Percentiles rank a stretch among this genome's conserved stretches.
Evolutionary conservation across 2,888 invertebrate species (phyloP).

Genomic region (Mythimna ferrago): DNA sequence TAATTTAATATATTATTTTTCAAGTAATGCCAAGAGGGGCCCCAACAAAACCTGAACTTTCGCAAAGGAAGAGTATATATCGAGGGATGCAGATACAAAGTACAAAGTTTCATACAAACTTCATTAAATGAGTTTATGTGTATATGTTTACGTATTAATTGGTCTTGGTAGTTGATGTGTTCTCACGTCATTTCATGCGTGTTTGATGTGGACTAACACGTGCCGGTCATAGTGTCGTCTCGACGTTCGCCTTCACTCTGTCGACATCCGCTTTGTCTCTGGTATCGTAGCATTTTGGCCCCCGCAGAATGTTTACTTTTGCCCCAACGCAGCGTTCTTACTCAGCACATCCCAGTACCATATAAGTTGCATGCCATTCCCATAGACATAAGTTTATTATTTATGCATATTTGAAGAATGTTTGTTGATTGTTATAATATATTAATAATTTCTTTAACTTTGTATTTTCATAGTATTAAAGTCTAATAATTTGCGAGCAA

Average conservation of each 20-base stretch:
- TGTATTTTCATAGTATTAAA: constrained; percentile 56
- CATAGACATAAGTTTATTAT: constrained; percentile 77
- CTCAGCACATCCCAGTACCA: constrained; percentile 79
- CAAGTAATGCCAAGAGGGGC: constrained; percentile 88
- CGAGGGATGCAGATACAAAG: constrained; percentile 78
- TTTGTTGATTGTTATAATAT: constrained; percentile 64
- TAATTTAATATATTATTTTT: constrained; percentile 83
- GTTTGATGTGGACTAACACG: constrained; percentile 87
- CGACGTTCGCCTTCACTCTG: constrained; percentile 78
- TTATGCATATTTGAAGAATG: constrained; percentile 68
- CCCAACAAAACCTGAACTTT: constrained; percentile 83
- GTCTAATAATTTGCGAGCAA: constrained; percentile 68
- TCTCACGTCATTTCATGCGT: constrained; percentile 84
- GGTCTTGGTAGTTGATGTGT: constrained; percentile 87
- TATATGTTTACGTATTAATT: constrained; percentile 79
- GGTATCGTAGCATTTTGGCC: constrained; percentile 86
- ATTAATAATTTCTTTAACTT: constrained; percentile 66
- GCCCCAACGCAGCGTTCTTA: constrained; percentile 83
- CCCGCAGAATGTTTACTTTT: constrained; percentile 84
- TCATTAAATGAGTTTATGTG: constrained; percentile 77
- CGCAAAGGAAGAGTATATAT: constrained; percentile 75
- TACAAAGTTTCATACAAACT: constrained; percentile 76
- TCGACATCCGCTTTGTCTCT: constrained; percentile 86
- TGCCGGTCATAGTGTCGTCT: constrained; percentile 77
- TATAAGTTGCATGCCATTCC: constrained; percentile 86